These are phyloP conservation scores for Acleris emargana DNA, from an alignment of 2,888 invertebrate species.

Conservation along the genomic window DNA sequence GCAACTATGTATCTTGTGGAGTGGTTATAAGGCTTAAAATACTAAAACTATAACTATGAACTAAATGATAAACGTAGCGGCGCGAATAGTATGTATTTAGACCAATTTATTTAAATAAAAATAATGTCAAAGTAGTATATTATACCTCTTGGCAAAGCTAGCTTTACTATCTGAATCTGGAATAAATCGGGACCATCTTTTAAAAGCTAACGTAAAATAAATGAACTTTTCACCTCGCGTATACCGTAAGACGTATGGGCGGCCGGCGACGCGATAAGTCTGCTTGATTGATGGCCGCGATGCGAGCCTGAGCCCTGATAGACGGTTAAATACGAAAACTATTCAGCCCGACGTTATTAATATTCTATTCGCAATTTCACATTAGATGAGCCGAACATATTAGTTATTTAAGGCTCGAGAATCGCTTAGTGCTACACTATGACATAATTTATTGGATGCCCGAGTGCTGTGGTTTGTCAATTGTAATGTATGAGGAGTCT, in stretches of 20 bases:
- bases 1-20: too few species aligned
- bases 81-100: too few species aligned
- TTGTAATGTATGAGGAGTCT: too few species aligned
- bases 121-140: too few species aligned
- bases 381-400: slow-evolving; percentile 10
- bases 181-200: slow-evolving; percentile 31
- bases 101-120: too few species aligned
- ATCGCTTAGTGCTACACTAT: too few species aligned
- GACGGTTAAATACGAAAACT: slow-evolving; percentile 46
- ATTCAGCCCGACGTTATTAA: slow-evolving; percentile 32
- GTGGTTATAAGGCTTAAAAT: too few species aligned
- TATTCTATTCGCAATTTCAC: slow-evolving; percentile 28
- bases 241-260: slow-evolving; percentile 48
- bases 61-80: too few species aligned
- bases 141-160: too few species aligned
- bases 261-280: slow-evolving; percentile 61
- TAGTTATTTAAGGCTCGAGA: background rate
- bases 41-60: too few species aligned
- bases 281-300: slow-evolving; percentile 56
- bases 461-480: too few species aligned
- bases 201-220: slow-evolving; percentile 37
- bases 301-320: slow-evolving; percentile 44
- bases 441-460: too few species aligned
- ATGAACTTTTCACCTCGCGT: slow-evolving; percentile 44
- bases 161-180: slow-evolving; percentile 13